Conservation (phyloP, 2,797 vertebrate species). For the Rousettus madagascariensis region DNA sequence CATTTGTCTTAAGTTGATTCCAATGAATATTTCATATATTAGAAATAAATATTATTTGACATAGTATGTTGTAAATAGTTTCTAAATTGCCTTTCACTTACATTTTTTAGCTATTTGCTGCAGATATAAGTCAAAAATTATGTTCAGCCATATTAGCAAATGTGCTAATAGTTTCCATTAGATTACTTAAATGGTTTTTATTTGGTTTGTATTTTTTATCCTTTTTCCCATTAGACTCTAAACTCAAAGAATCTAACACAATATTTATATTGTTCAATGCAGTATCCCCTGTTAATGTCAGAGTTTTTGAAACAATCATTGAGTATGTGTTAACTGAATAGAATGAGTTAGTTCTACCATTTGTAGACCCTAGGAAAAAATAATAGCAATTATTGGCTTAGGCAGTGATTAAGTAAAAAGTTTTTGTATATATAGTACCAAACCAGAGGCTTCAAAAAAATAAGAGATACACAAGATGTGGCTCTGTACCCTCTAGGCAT, state of each 20-base stretch:
- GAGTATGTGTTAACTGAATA: background rate
- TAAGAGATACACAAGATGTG: background rate
- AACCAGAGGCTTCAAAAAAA: conserved; percentile 43
- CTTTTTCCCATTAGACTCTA: background rate
- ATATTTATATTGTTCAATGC: background rate
- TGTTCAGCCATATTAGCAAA: background rate
- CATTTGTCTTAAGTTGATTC: background rate
- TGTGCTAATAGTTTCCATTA: background rate
- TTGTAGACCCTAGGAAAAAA: background rate
- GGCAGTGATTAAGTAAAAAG: background rate
- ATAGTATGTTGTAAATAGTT: background rate
- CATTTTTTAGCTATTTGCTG: background rate
- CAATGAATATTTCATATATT: background rate
- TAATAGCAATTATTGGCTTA: background rate
- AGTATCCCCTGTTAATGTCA: background rate
- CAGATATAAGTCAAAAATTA: background rate
- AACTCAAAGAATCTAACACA: background rate
- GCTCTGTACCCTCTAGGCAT: background rate
- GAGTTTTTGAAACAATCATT: background rate
- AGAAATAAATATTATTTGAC: background rate
- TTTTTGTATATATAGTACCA: background rate
- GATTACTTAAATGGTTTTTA: background rate
- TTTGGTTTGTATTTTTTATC: background rate
- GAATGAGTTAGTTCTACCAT: background rate
- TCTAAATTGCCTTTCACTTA: background rate